Conservation (phyloP, 2,113 vertebrate genomes). For the Pampusana beccarii region DNA sequence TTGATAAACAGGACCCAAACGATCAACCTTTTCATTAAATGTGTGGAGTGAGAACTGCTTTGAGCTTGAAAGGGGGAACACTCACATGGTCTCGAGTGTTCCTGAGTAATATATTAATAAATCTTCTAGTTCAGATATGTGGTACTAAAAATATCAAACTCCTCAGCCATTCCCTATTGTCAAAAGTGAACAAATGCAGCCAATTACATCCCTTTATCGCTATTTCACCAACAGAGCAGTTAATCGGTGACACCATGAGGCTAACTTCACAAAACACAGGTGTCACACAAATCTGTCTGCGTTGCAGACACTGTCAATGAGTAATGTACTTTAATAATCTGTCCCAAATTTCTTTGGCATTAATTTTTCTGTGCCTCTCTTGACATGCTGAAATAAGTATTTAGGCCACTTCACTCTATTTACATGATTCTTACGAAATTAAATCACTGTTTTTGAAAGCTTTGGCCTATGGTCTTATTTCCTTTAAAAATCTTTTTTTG, state of each 20-base stretch:
- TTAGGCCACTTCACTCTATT: neutral
- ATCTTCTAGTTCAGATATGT: neutral
- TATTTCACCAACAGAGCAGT: neutral
- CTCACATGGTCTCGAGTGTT: neutral
- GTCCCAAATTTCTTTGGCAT: neutral
- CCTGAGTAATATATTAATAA: neutral
- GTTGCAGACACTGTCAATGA: neutral
- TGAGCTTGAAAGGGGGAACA: neutral
- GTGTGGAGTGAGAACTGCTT: fast-evolving
- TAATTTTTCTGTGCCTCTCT: neutral
- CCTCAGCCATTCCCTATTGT: neutral
- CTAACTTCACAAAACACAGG: neutral
- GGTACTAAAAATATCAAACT: neutral
- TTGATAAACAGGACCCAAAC: neutral
- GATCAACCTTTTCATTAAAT: neutral
- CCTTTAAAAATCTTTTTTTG: neutral
- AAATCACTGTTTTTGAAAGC: neutral
- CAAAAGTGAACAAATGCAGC: neutral
- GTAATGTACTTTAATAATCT: neutral
- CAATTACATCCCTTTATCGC: neutral
- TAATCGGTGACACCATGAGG: neutral
- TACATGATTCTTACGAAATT: neutral
- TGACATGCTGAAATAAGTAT: neutral
- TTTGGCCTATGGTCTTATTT: neutral
- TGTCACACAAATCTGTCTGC: neutral